Percentiles rank a stretch among this genome's conserved stretches.
phyloP scores from a whole-genome alignment of 2,797 vertebrate genomes.

The Falco rusticolus region DNA sequence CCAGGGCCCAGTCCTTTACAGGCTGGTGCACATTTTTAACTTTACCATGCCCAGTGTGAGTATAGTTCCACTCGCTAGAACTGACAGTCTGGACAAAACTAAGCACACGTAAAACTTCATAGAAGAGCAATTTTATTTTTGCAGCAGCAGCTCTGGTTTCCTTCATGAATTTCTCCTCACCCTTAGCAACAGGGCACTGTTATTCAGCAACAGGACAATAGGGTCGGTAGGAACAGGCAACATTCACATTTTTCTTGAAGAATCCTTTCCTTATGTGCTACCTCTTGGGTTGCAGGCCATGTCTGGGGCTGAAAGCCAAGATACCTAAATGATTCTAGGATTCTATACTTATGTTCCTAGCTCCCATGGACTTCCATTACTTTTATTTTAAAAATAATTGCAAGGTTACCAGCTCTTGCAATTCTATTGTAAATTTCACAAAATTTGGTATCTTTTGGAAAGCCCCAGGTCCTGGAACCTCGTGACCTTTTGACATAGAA shows the following conservation, averaged over 20 bases:
- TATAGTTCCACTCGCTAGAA: not conserved
- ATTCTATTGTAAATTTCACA: not conserved
- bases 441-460: not conserved
- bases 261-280: not conserved
- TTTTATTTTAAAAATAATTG: not conserved
- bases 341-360: not conserved
- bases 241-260: not conserved
- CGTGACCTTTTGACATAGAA: not conserved
- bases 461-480: not conserved
- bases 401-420: not conserved
- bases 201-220: not conserved
- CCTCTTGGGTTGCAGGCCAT: not conserved
- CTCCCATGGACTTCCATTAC: not conserved
- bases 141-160: not conserved
- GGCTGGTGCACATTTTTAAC: not conserved
- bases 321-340: not conserved
- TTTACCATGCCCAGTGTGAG: not conserved
- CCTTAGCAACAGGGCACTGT: not conserved
- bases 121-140: not conserved
- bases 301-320: not conserved
- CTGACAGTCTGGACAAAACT: not conserved
- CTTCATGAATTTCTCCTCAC: not conserved
- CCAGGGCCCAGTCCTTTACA: not conserved
- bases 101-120: not conserved
- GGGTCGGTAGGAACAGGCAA: not conserved